These are phyloP conservation scores for Glaucopsyche alexis DNA, from an alignment of 2,888 invertebrate genomes.

Conservation along the genomic window DNA sequence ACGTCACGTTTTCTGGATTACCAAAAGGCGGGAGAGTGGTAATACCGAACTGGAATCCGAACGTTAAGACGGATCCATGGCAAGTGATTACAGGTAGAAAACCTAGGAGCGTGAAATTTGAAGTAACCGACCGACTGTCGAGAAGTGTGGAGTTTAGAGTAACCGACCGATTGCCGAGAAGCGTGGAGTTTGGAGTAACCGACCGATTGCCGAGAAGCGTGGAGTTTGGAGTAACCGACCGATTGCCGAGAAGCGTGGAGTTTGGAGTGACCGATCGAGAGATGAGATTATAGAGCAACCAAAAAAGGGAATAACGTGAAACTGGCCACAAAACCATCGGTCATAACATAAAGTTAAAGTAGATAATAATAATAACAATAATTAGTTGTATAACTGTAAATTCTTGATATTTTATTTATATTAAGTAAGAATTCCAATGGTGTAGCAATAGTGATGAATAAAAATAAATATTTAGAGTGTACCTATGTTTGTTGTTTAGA, in stretches of 20 bases:
- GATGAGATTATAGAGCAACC: not conserved
- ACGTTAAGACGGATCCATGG: constrained; percentile 49
- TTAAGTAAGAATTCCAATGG: not conserved
- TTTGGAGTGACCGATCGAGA: not conserved
- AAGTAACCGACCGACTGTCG: not conserved
- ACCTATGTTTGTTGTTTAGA: not conserved
- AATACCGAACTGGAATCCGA: constrained; percentile 53
- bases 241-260: not conserved
- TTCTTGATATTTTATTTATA: not conserved
- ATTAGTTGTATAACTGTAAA: too few species aligned
- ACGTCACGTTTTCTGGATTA: constrained; percentile 1
- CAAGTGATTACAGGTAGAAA: constrained; percentile 42
- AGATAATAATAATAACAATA: too few species aligned
- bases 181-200: not conserved
- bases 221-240: not conserved
- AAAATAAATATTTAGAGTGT: not conserved
- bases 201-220: not conserved
- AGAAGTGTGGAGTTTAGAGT: constrained; percentile 12
- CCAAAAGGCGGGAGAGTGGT: constrained; percentile 31
- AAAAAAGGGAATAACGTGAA: not conserved
- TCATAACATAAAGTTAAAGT: too few species aligned
- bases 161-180: not conserved
- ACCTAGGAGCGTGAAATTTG: constrained; percentile 31
- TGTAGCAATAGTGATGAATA: not conserved
- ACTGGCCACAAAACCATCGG: too few species aligned